Base-by-base conservation (phyloP, 2,888 invertebrate genomes). In the Strigamia crassipes region DNA sequence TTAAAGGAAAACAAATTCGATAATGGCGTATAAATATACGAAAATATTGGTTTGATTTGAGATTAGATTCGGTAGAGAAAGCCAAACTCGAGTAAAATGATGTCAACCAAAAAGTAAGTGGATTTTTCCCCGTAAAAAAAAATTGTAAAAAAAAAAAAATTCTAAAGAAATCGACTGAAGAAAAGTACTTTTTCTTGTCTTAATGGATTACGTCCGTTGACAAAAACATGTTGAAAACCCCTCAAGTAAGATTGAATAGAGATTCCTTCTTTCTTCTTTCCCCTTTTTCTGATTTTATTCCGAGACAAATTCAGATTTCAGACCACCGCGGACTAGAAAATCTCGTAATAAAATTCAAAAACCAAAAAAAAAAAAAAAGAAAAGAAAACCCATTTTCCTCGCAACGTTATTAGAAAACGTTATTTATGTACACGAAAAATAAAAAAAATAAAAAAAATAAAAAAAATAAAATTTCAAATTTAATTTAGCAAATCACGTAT, bases 151-250 rank as follows among this genome's bases (percentile, higher is more conserved):
- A 38, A 38, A 51, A 51, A 18, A 51, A 18, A 51, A 6, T 51
- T 51, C 13, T 31, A 13, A 73, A 27, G 73, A 73, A 31, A 27
- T 73, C 31, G 73, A 73, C 73, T 66, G 31, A 73, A 73, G 31
- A 73, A 73, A 73, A 73, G 73, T 73, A 73, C 73, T 73, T 73
- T 66, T 73, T 73, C 73, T 73, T 73, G 73, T 73, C 73, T 73
- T 73, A 73, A 73, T 73, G 73, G 73, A 73, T 73, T 73, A 73
- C 27, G 73, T 73, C 23, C 31, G 73, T 73, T 73, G 73, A 73
- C 73, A 73, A 73, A 73, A 73, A 73, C 73, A 73, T 73, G 73
- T n/a, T 73, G 73, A 13, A 73, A 73, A 27, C 27, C 73, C 73
- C 31, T 73, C 73, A 73, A 73, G 73, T 31, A 73, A 73, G 73